Conservation (phyloP, 2,113 vertebrate species). For the Anas platyrhynchos region DNA sequence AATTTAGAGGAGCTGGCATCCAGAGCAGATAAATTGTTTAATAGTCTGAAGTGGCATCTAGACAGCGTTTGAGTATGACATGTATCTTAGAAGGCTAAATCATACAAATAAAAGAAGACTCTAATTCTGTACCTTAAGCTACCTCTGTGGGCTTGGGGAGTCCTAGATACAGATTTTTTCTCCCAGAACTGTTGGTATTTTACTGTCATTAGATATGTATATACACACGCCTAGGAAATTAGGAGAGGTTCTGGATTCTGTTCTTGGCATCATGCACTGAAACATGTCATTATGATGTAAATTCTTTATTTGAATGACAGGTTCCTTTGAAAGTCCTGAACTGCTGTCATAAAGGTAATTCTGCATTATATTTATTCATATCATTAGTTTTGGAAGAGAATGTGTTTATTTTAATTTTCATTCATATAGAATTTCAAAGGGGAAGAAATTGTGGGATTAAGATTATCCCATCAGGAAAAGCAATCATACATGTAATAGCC, state of each 20-base stretch:
- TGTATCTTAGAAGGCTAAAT: background rate
- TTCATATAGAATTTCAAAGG: background rate
- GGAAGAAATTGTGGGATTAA: constrained; percentile 20
- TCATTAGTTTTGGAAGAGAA: background rate
- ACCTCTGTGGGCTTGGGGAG: background rate
- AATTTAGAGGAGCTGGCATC: background rate
- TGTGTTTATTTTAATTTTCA: constrained; percentile 5
- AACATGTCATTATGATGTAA: constrained; percentile 51
- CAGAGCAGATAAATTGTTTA: background rate
- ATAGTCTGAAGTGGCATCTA: background rate
- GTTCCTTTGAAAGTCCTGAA: constrained; percentile 36
- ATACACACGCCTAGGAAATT: constrained; percentile 30
- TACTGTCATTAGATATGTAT: background rate
- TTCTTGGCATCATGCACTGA: constrained; percentile 15
- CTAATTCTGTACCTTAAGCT: background rate
- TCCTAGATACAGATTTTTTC: background rate
- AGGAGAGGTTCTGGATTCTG: constrained; percentile 19
- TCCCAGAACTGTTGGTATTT: background rate
- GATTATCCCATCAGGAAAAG: constrained; percentile 13
- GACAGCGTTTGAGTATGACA: background rate
- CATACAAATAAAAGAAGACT: background rate
- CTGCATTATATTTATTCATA: background rate
- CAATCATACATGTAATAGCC: constrained; percentile 2
- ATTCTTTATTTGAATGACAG: constrained; percentile 31
- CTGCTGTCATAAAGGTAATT: constrained; percentile 41